Percentiles rank a stretch among this genome's conserved stretches.
phyloP scores from a whole-genome alignment of 2,797 vertebrate species.

The Sebastiscus albofasciatus region DNA sequence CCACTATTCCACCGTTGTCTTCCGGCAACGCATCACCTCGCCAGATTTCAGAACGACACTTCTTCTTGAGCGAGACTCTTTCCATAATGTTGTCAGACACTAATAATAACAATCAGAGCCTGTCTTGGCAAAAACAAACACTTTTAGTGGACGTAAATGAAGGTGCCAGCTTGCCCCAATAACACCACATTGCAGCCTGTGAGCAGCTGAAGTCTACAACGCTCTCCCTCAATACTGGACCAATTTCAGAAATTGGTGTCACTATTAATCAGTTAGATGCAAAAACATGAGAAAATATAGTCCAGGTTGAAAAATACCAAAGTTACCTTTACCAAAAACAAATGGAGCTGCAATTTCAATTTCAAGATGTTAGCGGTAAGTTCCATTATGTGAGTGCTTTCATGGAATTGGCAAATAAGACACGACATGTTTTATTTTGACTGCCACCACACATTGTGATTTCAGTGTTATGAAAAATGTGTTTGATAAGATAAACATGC shows the following conservation, averaged over 20 bases:
- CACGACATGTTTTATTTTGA: neutral
- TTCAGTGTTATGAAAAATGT: no score
- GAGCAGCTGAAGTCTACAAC: neutral
- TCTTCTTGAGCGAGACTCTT: neutral
- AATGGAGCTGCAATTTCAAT: neutral
- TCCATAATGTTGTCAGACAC: neutral
- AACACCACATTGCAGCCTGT: fast-evolving
- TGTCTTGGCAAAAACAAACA: neutral
- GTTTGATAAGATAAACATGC: no score
- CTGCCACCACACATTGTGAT: neutral
- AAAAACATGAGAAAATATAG: neutral
- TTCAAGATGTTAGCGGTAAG: neutral
- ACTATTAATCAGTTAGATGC: fast-evolving
- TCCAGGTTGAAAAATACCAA: no score
- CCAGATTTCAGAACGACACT: neutral
- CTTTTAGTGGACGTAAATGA: neutral
- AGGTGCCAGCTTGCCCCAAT: neutral
- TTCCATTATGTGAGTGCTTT: neutral
- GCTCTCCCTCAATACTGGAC: neutral
- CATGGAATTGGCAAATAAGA: neutral
- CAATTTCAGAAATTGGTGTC: neutral
- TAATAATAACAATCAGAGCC: neutral
- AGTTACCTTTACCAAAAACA: neutral
- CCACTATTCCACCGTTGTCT: neutral
- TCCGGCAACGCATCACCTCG: neutral